Evolutionary conservation across 2,888 invertebrate species (phyloP), one percentile per base, ranked within the genome.

Genomic region (Nomada ruficornis): DNA sequence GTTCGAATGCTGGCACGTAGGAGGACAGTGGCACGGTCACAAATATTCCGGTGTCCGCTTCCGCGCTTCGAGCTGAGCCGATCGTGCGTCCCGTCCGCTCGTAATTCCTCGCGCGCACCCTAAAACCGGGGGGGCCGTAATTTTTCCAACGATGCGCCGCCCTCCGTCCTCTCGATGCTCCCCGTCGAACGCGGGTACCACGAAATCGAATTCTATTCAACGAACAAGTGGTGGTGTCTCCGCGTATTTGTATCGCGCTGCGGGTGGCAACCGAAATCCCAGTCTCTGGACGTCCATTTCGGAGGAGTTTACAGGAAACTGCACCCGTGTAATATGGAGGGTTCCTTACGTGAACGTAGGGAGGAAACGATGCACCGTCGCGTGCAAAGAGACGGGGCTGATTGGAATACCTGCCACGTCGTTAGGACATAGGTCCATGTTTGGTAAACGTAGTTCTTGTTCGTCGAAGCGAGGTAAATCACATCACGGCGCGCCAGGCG

Each of bases 31-130:
- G 82, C 78, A 69, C 81, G 83, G 81, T 80, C 84, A 83, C 86
- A 87, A 85, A 89, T 88, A 86, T 85, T 80, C 77, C 84, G 69
- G 84, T 86, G 88, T 63, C 79, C 85, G 90, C 89, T 90, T 89
- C 90, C 90, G 90, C 86, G 85, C 84, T 83, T 80, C 81, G 74
- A 70, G 57, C 13, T 50, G 73, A 72, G 50, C 54, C 76, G 73
- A 85, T 79, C 81, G 52, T 29, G 59, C 67, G 60, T 59, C n/a
- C 55, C 29, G 73, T 10, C 63, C 74, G 82, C 79, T 78, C 84
- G 73, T 85, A 82, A 79, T 80, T 83, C 55, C 78, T 83, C 83
- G 70, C 83, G 63, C 83, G 42, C 82, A 52, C 80, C 78, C 85
- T 71, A 71, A 84, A 73, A 54, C n/a, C 85, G 70, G 59, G 62